A percentile compares a stretch with the other conserved stretches of the same genome.
Conservation (phyloP, 2,113 vertebrate genomes). For the Forbesichthys papilliferus region DNA sequence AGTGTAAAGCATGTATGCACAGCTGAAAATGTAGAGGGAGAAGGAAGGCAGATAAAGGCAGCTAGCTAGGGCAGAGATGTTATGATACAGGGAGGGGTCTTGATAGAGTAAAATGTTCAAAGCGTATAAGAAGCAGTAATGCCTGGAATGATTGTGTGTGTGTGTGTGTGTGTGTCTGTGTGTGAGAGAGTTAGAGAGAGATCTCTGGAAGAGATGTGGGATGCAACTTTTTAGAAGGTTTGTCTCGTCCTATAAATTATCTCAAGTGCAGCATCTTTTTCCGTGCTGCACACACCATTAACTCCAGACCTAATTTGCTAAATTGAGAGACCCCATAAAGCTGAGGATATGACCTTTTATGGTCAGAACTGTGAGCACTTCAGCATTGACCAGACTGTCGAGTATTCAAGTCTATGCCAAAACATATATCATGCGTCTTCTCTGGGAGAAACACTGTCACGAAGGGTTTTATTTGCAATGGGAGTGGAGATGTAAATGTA, state of each 20-base stretch:
- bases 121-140: background rate
- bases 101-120: slow-evolving; percentile 32
- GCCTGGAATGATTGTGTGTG: background rate
- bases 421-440: background rate
- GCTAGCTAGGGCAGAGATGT: too few species aligned
- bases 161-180: background rate
- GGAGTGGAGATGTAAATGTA: slow-evolving; percentile 50
- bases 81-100: slow-evolving; percentile 12
- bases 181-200: background rate
- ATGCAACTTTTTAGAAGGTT: slow-evolving; percentile 18
- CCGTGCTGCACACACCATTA: slow-evolving; percentile 43
- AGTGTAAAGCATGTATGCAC: too few species aligned
- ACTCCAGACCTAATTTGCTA: slow-evolving; percentile 30
- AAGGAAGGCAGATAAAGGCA: too few species aligned
- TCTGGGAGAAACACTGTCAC: slow-evolving; percentile 9
- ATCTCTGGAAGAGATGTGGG: slow-evolving; percentile 24
- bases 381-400: background rate
- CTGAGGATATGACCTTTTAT: slow-evolving; percentile 34
- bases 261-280: background rate
- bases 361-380: slow-evolving; percentile 16
- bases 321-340: slow-evolving; percentile 11
- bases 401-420: background rate
- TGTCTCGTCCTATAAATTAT: background rate
- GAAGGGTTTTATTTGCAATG: slow-evolving; percentile 38
- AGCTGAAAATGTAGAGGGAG: too few species aligned